phyloP scores from a whole-genome alignment of 1,140 invertebrate genomes.

The Nasonia vitripennis region DNA sequence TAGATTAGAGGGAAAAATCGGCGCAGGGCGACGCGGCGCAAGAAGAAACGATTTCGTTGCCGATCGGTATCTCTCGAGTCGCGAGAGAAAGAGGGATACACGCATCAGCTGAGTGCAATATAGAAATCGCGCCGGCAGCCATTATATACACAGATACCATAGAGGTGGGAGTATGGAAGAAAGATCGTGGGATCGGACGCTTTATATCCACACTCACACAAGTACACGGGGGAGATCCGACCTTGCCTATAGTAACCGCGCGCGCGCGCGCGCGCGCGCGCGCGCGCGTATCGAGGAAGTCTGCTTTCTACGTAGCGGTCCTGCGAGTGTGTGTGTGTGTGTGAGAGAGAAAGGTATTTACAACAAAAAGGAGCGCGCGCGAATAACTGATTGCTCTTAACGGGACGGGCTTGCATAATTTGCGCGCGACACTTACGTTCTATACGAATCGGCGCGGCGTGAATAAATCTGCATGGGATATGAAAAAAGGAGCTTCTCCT shows the following conservation, averaged over 20 bases:
- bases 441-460: neutral
- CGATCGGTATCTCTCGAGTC: conserved; percentile 13
- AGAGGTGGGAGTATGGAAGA: conserved; percentile 40
- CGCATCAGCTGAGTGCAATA: neutral
- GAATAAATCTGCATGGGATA: conserved; percentile 19
- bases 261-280: too few relatives aligned
- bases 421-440: neutral
- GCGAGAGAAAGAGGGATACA: neutral
- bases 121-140: neutral
- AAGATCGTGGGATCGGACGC: conserved; percentile 58
- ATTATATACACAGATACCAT: neutral
- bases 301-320: conserved; percentile 50
- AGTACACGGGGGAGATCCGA: conserved; percentile 53
- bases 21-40: neutral
- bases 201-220: neutral
- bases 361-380: conserved; percentile 54
- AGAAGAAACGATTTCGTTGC: neutral
- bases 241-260: conserved; percentile 61
- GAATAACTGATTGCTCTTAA: conserved; percentile 46
- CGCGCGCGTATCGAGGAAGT: conserved; percentile 55
- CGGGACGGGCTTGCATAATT: conserved; percentile 40
- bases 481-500: neutral
- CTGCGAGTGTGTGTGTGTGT: conserved; percentile 46
- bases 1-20: neutral
- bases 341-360: conserved; percentile 45